Evolutionary conservation across 2,113 vertebrate genomes (phyloP).

Genomic region (Petaurus breviceps): DNA sequence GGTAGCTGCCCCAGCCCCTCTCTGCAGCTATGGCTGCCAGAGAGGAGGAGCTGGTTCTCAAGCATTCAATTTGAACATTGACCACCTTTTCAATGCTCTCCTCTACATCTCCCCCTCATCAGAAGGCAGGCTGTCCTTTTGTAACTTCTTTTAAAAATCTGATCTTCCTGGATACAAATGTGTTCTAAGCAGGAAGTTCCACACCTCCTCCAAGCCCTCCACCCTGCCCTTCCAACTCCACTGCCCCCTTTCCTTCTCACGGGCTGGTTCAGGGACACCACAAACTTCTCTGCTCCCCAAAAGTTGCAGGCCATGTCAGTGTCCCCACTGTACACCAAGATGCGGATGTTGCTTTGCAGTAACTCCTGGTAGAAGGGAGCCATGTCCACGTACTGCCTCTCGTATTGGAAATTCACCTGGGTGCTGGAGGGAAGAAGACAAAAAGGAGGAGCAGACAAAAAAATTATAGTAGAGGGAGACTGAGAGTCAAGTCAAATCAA

Average conservation of each 20-base stretch:
- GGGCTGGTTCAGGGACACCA: slow-evolving; percentile 43
- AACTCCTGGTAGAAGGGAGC: slow-evolving; percentile 33
- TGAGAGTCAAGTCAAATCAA: background rate
- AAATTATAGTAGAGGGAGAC: background rate
- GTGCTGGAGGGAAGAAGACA: background rate
- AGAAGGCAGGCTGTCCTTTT: background rate
- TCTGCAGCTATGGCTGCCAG: background rate
- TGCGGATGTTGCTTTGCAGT: slow-evolving; percentile 25
- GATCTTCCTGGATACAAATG: background rate
- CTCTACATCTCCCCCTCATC: background rate
- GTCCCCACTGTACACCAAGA: slow-evolving; percentile 60
- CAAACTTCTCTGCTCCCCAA: slow-evolving; percentile 59
- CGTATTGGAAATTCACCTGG: slow-evolving; percentile 24
- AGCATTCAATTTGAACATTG: background rate
- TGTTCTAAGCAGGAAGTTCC: background rate
- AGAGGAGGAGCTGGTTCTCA: background rate
- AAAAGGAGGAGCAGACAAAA: background rate
- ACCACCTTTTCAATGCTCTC: background rate
- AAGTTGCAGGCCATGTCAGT: slow-evolving; percentile 69
- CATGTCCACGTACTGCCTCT: slow-evolving; percentile 47
- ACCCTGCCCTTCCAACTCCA: background rate
- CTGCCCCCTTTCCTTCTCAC: background rate
- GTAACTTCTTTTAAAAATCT: background rate
- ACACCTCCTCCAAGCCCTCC: background rate
- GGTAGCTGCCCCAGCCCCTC: too few relatives aligned